Percentiles rank a stretch among this genome's conserved stretches.
Evolutionary conservation across 2,888 invertebrate species (phyloP).

Genomic region (Mesopsocus fuscifrons): DNA sequence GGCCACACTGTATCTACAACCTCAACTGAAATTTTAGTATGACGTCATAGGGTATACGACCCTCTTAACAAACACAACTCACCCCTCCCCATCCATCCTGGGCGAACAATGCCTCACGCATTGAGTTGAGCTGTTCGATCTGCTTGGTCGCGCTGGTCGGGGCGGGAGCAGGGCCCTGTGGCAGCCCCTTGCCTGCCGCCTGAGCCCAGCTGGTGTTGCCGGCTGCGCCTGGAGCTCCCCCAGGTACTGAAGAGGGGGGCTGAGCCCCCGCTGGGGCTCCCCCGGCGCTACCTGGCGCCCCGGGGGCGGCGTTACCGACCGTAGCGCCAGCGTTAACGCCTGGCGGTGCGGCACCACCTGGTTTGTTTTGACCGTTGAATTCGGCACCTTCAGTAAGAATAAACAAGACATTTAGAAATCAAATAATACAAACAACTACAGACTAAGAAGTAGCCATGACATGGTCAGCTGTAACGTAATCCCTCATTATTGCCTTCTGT

Average conservation of each 20-base stretch:
- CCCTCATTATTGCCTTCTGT: too few relatives aligned
- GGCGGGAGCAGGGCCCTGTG: conserved; percentile 19
- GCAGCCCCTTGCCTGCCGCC: conserved; percentile 31
- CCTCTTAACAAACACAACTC: too few relatives aligned
- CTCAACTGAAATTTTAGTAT: too few relatives aligned
- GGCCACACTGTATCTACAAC: too few relatives aligned
- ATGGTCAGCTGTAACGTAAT: too few relatives aligned
- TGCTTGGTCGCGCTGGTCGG: conserved; percentile 59
- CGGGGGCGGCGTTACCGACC: conserved; percentile 6
- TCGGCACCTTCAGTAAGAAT: conserved; percentile 11
- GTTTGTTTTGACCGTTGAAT: conserved; percentile 12
- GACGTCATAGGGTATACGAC: too few relatives aligned
- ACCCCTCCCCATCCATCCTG: conserved; percentile 89
- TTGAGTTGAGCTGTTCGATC: conserved; percentile 73
- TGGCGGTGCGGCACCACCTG: conserved; percentile 10
- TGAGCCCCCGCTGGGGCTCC: conserved; percentile 14
- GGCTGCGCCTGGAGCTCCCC: conserved; percentile 14
- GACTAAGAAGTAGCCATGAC: too few relatives aligned
- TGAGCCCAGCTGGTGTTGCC: conserved; percentile 28
- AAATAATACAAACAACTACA: too few relatives aligned
- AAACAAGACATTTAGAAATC: too few relatives aligned
- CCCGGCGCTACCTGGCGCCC: conserved; percentile 14
- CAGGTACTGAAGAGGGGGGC: conserved; percentile 6
- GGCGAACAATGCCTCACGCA: conserved; percentile 79
- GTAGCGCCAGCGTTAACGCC: conserved; percentile 9